Evolutionary conservation across 2,888 invertebrate genomes (phyloP).

Genomic region (Argyresthia albistria): DNA sequence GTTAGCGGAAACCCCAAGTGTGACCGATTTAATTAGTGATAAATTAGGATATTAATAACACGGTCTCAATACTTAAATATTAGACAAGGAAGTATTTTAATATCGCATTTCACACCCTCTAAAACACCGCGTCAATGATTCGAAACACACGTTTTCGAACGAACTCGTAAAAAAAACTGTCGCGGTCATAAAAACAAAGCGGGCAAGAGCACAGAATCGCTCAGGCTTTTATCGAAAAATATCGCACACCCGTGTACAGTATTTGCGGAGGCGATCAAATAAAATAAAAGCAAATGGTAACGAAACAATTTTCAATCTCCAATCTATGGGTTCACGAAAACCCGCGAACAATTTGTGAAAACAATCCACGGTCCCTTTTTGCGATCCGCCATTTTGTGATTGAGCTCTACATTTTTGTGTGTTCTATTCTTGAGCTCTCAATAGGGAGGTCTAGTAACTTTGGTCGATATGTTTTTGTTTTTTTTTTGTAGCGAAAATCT

Average conservation of each 20-base stretch:
- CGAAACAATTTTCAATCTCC: slow-evolving; percentile 53
- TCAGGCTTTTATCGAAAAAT: slow-evolving; percentile 3
- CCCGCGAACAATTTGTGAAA: slow-evolving; percentile 40
- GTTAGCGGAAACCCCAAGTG: not conserved
- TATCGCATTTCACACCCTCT: not conserved
- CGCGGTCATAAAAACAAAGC: not conserved
- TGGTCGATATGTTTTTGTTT: not conserved
- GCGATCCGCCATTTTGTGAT: slow-evolving; percentile 18
- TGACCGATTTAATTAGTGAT: slow-evolving; percentile 4
- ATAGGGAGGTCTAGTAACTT: not conserved
- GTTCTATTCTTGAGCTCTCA: not conserved
- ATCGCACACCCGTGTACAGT: slow-evolving; percentile 7
- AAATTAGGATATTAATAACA: slow-evolving; percentile 3
- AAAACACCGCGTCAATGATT: not conserved
- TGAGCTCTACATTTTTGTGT: slow-evolving; percentile 10
- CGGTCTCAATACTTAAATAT: not conserved
- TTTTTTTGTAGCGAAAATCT: not conserved
- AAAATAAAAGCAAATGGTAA: slow-evolving; percentile 44
- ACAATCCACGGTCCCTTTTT: slow-evolving; percentile 46
- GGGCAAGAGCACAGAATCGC: not conserved
- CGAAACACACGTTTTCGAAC: slow-evolving; percentile 2
- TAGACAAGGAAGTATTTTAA: not conserved
- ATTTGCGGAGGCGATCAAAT: slow-evolving; percentile 35
- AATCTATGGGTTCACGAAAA: slow-evolving; percentile 28
- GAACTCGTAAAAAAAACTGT: not conserved